Conservation (phyloP, 2,888 invertebrate genomes). For the Andrena hattorfiana region DNA sequence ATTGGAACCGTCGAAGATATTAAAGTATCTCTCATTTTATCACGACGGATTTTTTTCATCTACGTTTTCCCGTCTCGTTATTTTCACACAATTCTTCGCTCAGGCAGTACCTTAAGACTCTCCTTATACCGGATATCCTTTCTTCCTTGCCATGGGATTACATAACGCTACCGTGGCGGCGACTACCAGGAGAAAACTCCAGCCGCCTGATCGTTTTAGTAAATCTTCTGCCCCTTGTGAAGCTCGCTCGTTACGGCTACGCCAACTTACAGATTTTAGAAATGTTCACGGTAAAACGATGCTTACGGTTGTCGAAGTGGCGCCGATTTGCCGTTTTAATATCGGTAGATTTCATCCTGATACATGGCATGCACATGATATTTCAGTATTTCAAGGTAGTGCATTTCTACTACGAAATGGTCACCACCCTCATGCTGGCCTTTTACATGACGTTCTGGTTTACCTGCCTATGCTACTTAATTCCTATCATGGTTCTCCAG, state of each 20-base stretch:
- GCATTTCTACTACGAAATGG: slow-evolving; percentile 71
- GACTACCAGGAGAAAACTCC: slow-evolving; percentile 70
- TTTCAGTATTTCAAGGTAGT: slow-evolving; percentile 76
- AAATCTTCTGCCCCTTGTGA: slow-evolving; percentile 79
- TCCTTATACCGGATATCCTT: slow-evolving; percentile 75
- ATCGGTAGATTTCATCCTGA: too few species aligned
- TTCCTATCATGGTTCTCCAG: slow-evolving; percentile 74
- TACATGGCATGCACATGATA: too few species aligned
- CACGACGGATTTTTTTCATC: not conserved
- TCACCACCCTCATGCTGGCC: slow-evolving; percentile 73
- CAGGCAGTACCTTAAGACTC: slow-evolving; percentile 71
- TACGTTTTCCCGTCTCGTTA: not conserved
- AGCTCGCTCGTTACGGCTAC: slow-evolving; percentile 77
- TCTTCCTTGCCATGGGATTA: slow-evolving; percentile 81
- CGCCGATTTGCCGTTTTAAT: not conserved
- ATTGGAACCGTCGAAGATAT: slow-evolving; percentile 72
- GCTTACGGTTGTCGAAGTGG: too few species aligned
- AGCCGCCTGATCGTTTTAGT: slow-evolving; percentile 38
- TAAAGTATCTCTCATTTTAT: slow-evolving; percentile 68
- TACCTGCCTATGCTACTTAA: slow-evolving; percentile 77
- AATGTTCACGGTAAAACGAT: slow-evolving; percentile 73
- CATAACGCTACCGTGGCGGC: slow-evolving; percentile 77
- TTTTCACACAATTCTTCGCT: not conserved
- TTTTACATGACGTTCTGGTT: slow-evolving; percentile 80
- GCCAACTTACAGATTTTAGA: slow-evolving; percentile 71